Conservation (phyloP, 2,113 vertebrate species). For the Cinclus mexicanus region DNA sequence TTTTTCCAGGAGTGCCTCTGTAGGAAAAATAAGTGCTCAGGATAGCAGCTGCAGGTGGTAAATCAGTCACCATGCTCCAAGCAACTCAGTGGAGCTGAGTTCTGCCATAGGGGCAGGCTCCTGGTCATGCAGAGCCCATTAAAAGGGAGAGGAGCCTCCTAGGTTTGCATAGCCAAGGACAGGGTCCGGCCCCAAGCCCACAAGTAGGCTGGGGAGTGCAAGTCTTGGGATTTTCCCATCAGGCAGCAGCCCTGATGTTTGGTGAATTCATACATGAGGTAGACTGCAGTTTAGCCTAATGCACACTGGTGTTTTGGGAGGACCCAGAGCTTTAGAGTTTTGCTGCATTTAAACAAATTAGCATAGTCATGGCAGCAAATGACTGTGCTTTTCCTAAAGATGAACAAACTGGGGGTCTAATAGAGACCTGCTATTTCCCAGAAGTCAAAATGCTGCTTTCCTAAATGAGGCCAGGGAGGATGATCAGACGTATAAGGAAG, state of each 20-base stretch:
- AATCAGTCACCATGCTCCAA: not conserved
- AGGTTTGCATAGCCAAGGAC: not conserved
- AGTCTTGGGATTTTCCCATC: not conserved
- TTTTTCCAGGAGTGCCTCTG: not conserved
- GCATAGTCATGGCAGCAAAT: not conserved
- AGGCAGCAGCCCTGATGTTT: not conserved
- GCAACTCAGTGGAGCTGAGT: not conserved
- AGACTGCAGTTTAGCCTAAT: not conserved
- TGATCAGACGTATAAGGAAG: conserved; percentile 58
- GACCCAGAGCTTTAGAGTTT: not conserved
- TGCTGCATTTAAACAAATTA: conserved; percentile 31
- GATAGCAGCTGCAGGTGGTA: not conserved
- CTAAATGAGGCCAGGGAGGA: not conserved
- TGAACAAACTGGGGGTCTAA: not conserved
- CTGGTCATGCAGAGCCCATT: not conserved
- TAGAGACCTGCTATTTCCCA: not conserved
- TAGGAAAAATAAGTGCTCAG: not conserved
- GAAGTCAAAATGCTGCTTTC: not conserved
- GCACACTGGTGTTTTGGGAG: not conserved
- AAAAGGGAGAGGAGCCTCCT: not conserved
- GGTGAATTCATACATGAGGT: not conserved
- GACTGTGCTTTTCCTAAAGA: not conserved
- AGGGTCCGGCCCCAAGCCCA: not conserved
- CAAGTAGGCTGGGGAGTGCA: not conserved
- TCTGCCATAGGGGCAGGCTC: not conserved